Base-by-base conservation (phyloP, 1,140 invertebrate species). In the Tetraneura akinire region DNA sequence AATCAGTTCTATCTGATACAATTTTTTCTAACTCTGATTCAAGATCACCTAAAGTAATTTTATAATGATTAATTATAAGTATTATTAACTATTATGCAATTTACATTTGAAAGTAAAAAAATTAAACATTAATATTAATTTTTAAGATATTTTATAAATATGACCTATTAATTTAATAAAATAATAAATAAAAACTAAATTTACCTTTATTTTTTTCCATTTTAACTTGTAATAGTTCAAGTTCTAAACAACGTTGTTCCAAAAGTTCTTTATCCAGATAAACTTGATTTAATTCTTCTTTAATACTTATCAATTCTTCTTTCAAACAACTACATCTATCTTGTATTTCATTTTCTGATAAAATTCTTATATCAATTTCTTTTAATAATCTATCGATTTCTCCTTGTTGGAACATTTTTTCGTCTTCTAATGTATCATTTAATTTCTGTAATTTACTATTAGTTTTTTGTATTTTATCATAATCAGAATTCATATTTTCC, bases 201-300 rank as follows among this genome's bases (percentile, higher is more conserved):
- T n/a, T 84, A 90, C 91, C 90, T 87, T 92, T 92, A 76, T 89
- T 89, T 85, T 94, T 93, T 85, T 95, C 93, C 82, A 93, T 88
- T 83, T 91, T 89, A 32, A 89, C 86, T 21, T 94, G 89, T 16
- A 93, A 85, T 83, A 87, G 88, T 80, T 94, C 92, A 0, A 89
- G 88, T 85, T 94, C 93, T 26, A 91, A 83, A 84, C 93, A 92
- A 82, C 94, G 92, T 84, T 94, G 92, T 81, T 94, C 92, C 1
- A 94, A 84, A 83, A 94, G 87, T 84, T 94, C 93, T 60, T 91
- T 89, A 1, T 89, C 87, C 0, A 94, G 85, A 80, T 90, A 89
- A 0, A 90, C 87, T 83, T 92, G 91, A 84, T 91, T 92, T 1
- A 94, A 85, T 82, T 94, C 93, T 85, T 94, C 92, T 1, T 91